Evolutionary conservation across 1,140 invertebrate species (phyloP), one percentile per base, ranked within the genome.

Genomic region (Spodoptera frugiperda): DNA sequence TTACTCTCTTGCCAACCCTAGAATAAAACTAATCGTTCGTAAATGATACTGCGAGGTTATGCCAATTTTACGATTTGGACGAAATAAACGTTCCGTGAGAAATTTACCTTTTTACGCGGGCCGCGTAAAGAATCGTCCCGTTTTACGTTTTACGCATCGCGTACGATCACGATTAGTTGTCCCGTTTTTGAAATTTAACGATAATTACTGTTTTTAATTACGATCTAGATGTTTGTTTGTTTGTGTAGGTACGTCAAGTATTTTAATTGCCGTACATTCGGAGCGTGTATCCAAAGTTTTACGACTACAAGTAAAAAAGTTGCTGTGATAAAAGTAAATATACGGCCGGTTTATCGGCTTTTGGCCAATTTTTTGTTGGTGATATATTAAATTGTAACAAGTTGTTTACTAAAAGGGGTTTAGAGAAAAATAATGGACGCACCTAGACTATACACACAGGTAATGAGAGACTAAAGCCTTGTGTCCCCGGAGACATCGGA

Each of bases 11-110:
- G 51, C 10, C 68, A 55, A 55, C 68, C 68, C 53, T 71, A 46
- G 44, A 48, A 48, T 25, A 73, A 73, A 75, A 63, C 59, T 75
- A 75, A 75, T 75, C 72, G 57, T 65, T 63, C 30, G 59, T 65
- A 75, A 75, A 75, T 57, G 48, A 74, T 51, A 63, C 39, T 48
- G 49, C 21, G 25, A 63, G 57, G 72, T 63, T 63, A 65, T 65
- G 59, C 57, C 72, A 75, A 75, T 65, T 75, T 75, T 75, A 75
- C 59, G 72, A 75, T 75, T 65, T 53, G 21, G 49, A 65, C 30
- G 33, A 21, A 75, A n/a, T 53, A 75, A 75, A 75, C 49, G 30
- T 59, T 33, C 57, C 59, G 72, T 75, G 72, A 75, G 72, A 75
- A n/a, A 44, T 63, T 30, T 44, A 65, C 59, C 57, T 63, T 65